Percentiles rank a stretch among this genome's conserved stretches.
These are phyloP conservation scores for Cosmopolites sordidus DNA, from an alignment of 2,888 invertebrate genomes.

Conservation along the genomic window DNA sequence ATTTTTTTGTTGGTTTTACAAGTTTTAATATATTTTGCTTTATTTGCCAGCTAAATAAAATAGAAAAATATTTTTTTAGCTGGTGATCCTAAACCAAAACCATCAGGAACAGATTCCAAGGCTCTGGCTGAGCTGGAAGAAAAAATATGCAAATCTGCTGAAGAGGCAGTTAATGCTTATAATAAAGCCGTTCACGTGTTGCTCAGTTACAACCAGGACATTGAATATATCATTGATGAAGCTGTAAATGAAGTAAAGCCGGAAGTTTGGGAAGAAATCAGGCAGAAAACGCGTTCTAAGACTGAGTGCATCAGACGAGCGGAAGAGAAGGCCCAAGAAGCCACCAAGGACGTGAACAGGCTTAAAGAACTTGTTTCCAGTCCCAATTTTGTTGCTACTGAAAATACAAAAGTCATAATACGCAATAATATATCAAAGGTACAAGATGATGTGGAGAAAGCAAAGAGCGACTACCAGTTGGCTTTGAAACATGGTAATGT, in stretches of 20 bases:
- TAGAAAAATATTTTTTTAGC: slow-evolving; percentile 15
- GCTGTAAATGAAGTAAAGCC: slow-evolving; percentile 59
- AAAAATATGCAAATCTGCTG: slow-evolving; percentile 54
- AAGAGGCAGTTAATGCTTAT: slow-evolving; percentile 64
- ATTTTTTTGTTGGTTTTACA: slow-evolving; percentile 4
- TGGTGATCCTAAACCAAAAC: slow-evolving; percentile 35
- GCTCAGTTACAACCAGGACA: slow-evolving; percentile 54
- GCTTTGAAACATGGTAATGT: slow-evolving; percentile 58
- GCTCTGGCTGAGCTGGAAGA: slow-evolving; percentile 55
- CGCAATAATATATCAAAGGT: slow-evolving; percentile 54
- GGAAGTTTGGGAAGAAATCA: slow-evolving; percentile 55
- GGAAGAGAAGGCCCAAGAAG: slow-evolving; percentile 53
- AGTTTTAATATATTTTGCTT: neutral
- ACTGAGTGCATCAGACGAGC: slow-evolving; percentile 55
- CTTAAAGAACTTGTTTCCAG: slow-evolving; percentile 47
- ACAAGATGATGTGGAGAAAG: slow-evolving; percentile 56
- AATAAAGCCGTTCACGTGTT: slow-evolving; percentile 59
- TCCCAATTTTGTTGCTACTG: slow-evolving; percentile 44
- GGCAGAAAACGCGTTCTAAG: slow-evolving; percentile 56
- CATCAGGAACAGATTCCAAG: slow-evolving; percentile 45
- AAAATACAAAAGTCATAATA: slow-evolving; percentile 51
- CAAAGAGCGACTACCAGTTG: slow-evolving; percentile 56
- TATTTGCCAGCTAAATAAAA: neutral
- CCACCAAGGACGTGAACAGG: slow-evolving; percentile 44
- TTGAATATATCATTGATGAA: slow-evolving; percentile 57